These are phyloP conservation scores for Cephus nigrinus DNA, from an alignment of 2,888 invertebrate genomes.

Conservation along the genomic window DNA sequence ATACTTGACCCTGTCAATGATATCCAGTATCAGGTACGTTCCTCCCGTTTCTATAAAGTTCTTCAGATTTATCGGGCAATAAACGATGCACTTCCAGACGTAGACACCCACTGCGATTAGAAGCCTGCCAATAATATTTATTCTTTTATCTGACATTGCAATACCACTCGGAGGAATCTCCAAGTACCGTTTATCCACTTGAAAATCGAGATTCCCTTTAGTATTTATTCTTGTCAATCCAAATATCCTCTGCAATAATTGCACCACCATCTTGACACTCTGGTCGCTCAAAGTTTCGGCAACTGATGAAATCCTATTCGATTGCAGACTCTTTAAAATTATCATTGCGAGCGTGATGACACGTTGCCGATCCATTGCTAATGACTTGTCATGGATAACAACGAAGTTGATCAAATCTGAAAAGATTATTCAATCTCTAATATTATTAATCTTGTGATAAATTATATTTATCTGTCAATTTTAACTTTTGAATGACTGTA, in stretches of 20 bases:
- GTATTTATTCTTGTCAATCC: slow-evolving; percentile 14
- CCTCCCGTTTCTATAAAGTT: slow-evolving; percentile 62
- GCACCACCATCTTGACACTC: slow-evolving; percentile 33
- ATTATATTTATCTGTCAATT: slow-evolving; percentile 1
- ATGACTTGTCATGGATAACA: slow-evolving; percentile 27
- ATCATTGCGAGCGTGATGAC: slow-evolving; percentile 48
- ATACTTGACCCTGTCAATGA: slow-evolving; percentile 55
- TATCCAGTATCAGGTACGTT: slow-evolving; percentile 62
- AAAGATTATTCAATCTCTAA: background rate
- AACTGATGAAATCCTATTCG: background rate
- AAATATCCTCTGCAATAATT: slow-evolving; percentile 41
- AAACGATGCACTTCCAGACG: slow-evolving; percentile 63
- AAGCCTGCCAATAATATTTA: slow-evolving; percentile 41
- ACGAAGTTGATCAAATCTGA: slow-evolving; percentile 40
- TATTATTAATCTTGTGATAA: background rate
- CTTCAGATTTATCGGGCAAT: slow-evolving; percentile 42
- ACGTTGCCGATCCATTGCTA: slow-evolving; percentile 45
- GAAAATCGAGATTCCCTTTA: slow-evolving; percentile 45
- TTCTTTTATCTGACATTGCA: background rate
- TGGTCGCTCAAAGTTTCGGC: slow-evolving; percentile 29
- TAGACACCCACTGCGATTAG: slow-evolving; percentile 63
- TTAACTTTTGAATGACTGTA: slow-evolving; percentile 12
- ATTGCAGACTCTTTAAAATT: slow-evolving; percentile 21
- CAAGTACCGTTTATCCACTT: slow-evolving; percentile 52
- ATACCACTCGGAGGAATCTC: background rate